Base-by-base conservation (phyloP, 2,113 vertebrate species). In the Octodon degus region DNA sequence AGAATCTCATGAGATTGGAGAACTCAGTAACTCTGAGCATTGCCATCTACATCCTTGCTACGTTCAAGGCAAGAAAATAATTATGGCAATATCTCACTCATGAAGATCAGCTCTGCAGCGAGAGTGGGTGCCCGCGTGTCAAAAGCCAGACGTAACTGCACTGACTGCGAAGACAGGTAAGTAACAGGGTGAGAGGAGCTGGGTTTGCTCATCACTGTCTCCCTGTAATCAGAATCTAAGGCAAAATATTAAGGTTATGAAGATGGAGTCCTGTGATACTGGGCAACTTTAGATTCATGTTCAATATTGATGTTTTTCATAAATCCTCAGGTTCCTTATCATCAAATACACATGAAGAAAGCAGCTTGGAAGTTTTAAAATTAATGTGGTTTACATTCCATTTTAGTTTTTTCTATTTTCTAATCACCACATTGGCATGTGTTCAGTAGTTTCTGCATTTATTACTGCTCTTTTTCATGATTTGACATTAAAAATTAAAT, bases 261-360 rank as follows among this genome's bases (percentile, higher is more conserved):
- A 97, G 85, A 97, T 80, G 90, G 67, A 97, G 84, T 58, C 85
- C 96, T 94, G 68, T 55, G 65, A 93, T 50, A 93, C 87, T 93
- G 95, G 95, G 90, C 86, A 96, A 92, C 89, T 96, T 96, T 96
- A 89, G 93, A 94, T 98, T 97, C 93, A 25, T 89, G 95, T 96
- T 97, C 96, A 94, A 96, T 98, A 97, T 88, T 27, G 93, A 97
- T 98, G 96, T 96, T 94, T 97, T 70, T 98, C 82, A 84, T 90
- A 97, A 90, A 89, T 98, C 65, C 95, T 97, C 84, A 96, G 0
- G 24, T 60, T 13, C 17, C 79, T 90, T 47, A 86, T 14, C 19
- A 60, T 58, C 11, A 62, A 76, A 77, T 5, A 77, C 27, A 20
- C 1, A 12, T 27, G 32, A 50, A 3, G 3, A 80, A 89, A 77